Evolutionary conservation across 1,140 invertebrate genomes (phyloP), one percentile per base, ranked within the genome.

Genomic region (Eulimnadia texana): DNA sequence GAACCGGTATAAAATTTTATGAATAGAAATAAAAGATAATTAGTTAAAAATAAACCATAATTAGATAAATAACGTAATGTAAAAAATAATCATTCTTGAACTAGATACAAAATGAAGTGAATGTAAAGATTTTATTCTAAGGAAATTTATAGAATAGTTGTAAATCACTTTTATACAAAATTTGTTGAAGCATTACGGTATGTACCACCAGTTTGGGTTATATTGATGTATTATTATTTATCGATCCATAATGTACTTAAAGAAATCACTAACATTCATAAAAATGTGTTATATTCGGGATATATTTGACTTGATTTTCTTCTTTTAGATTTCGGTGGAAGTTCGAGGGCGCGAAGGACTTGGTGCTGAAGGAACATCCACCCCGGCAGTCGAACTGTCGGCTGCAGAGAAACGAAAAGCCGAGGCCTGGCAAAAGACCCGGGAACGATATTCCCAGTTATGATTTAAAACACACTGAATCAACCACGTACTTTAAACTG

Each of bases 1-100:
- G 60, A 54, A 54, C 60, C 60, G 16, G 60, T 57, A 57, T 29
- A 6, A n/a, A n/a, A n/a, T n/a, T n/a, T n/a, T n/a, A n/a, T n/a
- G n/a, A n/a, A n/a, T n/a, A n/a, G n/a, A n/a, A n/a, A n/a, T n/a
- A n/a, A n/a, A n/a, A n/a, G n/a, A n/a, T n/a, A n/a, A n/a, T n/a
- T n/a, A n/a, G n/a, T n/a, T n/a, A n/a, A n/a, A n/a, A n/a, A n/a
- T n/a, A n/a, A n/a, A n/a, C n/a, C n/a, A n/a, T n/a, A n/a, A n/a
- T n/a, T n/a, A n/a, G n/a, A n/a, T n/a, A n/a, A n/a, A n/a, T n/a
- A n/a, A n/a, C n/a, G n/a, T n/a, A n/a, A n/a, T n/a, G n/a, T n/a
- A n/a, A n/a, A n/a, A n/a, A n/a, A n/a, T n/a, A n/a, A n/a, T n/a
- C n/a, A n/a, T n/a, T n/a, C n/a, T n/a, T n/a, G n/a, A n/a, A n/a